phyloP scores from a whole-genome alignment of 1,140 invertebrate species.

The Diachasma alloeum region DNA sequence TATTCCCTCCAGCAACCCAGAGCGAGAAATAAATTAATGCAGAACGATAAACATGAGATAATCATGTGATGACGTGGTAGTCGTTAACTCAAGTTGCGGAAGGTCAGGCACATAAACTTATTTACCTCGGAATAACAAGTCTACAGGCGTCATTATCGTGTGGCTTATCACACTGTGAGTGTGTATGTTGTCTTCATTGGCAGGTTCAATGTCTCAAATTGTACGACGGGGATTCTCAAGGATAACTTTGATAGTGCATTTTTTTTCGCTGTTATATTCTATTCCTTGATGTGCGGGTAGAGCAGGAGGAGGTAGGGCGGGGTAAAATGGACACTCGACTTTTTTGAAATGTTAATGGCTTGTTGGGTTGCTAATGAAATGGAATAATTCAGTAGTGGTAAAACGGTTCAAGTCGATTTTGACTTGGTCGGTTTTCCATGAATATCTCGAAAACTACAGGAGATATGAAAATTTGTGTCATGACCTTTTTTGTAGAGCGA shows the following conservation, averaged over 20 bases:
- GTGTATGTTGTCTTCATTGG: background rate
- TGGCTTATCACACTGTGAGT: background rate
- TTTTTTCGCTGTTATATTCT: background rate
- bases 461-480: no score
- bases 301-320: no score
- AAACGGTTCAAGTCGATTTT: no score
- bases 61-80: background rate
- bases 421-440: no score
- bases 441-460: no score
- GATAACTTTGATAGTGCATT: background rate
- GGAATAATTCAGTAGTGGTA: no score
- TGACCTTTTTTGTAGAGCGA: no score
- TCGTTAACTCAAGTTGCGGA: background rate
- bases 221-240: background rate
- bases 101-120: background rate
- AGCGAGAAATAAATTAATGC: background rate
- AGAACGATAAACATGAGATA: background rate
- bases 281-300: background rate
- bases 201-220: slow-evolving; percentile 9
- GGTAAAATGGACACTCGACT: no score
- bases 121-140: background rate
- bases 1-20: no score
- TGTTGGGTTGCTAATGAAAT: no score
- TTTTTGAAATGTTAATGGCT: no score
- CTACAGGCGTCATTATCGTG: background rate